Conservation (phyloP, 2,797 vertebrate genomes). For the Sternarchorhynchus goeldii region DNA sequence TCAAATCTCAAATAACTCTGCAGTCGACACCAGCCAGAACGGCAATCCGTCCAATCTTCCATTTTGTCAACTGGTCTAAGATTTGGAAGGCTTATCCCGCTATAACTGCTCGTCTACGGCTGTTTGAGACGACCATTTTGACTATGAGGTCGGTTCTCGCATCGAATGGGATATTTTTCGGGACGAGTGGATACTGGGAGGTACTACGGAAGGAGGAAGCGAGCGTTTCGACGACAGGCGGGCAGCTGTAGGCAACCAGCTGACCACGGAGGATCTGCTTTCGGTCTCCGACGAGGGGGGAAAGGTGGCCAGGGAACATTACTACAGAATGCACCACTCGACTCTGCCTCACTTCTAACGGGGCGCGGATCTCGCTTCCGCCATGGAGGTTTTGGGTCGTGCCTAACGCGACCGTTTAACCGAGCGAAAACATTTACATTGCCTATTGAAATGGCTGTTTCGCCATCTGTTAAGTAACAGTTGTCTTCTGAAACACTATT, state of each 20-base stretch:
- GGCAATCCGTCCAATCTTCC: slow-evolving; percentile 61
- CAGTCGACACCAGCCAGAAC: slow-evolving; percentile 71
- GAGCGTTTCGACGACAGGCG: slow-evolving; percentile 67
- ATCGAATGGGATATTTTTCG: slow-evolving; percentile 74
- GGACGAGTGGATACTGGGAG: slow-evolving; percentile 73
- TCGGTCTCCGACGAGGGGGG: slow-evolving; percentile 75
- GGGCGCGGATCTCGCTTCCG: slow-evolving; percentile 74
- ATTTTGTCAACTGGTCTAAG: slow-evolving; percentile 57
- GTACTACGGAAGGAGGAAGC: slow-evolving; percentile 81
- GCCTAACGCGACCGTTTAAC: not conserved
- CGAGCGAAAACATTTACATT: not conserved
- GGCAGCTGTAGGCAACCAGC: slow-evolving; percentile 84
- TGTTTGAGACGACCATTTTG: slow-evolving; percentile 65
- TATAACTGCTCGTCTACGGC: slow-evolving; percentile 19
- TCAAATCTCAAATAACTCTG: slow-evolving; percentile 85
- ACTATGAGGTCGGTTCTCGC: slow-evolving; percentile 53
- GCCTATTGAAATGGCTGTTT: slow-evolving; percentile 41
- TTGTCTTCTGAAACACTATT: not conserved
- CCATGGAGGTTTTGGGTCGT: slow-evolving; percentile 61
- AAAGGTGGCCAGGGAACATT: slow-evolving; percentile 77
- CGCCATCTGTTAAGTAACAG: not conserved
- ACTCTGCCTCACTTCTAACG: slow-evolving; percentile 73
- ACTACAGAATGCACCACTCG: slow-evolving; percentile 79
- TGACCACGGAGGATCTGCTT: slow-evolving; percentile 83
- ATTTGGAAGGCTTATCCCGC: slow-evolving; percentile 27